Conservation (phyloP, 2,113 vertebrate genomes). For the Onychostoma macrolepis region DNA sequence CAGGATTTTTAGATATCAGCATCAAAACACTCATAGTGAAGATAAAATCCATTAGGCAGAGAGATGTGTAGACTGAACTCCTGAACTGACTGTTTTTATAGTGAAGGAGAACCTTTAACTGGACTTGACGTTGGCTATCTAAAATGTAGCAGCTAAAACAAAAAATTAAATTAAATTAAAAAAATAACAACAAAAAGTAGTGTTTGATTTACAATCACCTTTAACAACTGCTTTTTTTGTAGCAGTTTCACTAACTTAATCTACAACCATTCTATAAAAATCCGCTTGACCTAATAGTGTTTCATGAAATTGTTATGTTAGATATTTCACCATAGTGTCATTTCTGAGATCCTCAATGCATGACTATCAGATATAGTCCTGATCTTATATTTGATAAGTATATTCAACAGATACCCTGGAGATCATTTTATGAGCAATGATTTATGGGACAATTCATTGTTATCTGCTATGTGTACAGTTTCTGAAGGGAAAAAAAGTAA, state of each 20-base stretch:
- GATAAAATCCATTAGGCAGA: not conserved
- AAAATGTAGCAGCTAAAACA: not conserved
- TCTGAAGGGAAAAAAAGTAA: not conserved
- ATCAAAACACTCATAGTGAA: not conserved
- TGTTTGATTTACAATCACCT: not conserved
- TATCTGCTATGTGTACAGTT: not conserved
- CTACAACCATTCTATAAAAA: not conserved
- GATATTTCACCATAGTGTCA: not conserved
- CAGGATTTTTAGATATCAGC: not conserved
- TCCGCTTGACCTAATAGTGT: not conserved
- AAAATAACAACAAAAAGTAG: not conserved
- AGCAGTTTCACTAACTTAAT: not conserved
- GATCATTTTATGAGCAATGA: not conserved
- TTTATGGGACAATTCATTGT: not conserved
- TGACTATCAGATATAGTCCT: not conserved
- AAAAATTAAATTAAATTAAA: too few species aligned
- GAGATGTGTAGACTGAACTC: conserved; percentile 12
- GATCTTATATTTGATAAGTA: not conserved
- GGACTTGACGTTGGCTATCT: not conserved
- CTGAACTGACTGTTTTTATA: not conserved
- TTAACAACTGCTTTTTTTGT: not conserved
- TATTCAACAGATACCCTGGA: not conserved
- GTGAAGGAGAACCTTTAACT: not conserved
- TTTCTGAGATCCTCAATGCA: not conserved
- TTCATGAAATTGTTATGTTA: not conserved